Conservation (phyloP, 2,888 invertebrate genomes). For the Cosmia pyralina region DNA sequence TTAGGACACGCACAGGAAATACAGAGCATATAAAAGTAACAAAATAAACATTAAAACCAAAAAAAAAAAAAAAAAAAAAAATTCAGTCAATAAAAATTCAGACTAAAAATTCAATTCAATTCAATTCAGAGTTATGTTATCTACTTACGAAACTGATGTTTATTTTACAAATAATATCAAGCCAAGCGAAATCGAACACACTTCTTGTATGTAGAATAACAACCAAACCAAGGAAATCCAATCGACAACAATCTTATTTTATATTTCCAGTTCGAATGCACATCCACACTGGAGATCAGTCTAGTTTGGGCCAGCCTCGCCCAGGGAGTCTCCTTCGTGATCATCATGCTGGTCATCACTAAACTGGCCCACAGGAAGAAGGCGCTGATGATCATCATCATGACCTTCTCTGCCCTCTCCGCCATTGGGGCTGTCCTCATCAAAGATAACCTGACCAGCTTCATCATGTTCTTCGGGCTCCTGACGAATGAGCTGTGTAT, state of each 20-base stretch:
- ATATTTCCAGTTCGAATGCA: conserved; percentile 48
- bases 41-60: no score
- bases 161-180: neutral
- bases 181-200: neutral
- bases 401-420: conserved; percentile 61
- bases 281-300: conserved; percentile 61
- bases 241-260: neutral
- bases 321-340: conserved; percentile 67
- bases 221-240: neutral
- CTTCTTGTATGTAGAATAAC: neutral
- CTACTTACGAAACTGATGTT: neutral
- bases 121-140: no score
- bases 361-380: conserved; percentile 70
- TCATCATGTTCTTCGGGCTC: conserved; percentile 71
- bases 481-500: conserved; percentile 68
- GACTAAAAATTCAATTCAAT: no score
- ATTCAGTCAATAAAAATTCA: no score
- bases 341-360: conserved; percentile 67
- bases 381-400: conserved; percentile 64
- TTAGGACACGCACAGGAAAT: no score
- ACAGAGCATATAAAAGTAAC: no score
- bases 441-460: conserved; percentile 67
- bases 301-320: conserved; percentile 62
- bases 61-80: no score
- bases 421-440: conserved; percentile 65